Conservation (phyloP, 1,140 invertebrate genomes). For the Drosophila kikkawai region DNA sequence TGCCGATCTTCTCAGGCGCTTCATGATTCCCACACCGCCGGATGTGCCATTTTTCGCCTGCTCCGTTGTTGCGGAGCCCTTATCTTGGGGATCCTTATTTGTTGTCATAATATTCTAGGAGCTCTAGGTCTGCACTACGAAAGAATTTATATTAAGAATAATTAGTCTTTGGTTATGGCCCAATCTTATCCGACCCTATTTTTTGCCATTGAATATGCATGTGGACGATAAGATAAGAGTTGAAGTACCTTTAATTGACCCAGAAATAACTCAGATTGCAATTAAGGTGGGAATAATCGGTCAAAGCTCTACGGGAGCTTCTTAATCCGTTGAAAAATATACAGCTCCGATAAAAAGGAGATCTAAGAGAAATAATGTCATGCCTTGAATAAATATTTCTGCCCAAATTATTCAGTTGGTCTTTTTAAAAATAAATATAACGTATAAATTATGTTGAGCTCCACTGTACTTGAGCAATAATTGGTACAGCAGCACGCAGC, state of each 20-base stretch:
- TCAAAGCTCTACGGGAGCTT: background rate
- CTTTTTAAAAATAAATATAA: background rate
- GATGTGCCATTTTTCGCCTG: constrained; percentile 58
- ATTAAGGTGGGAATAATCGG: constrained; percentile 12
- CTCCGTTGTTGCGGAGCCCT: constrained; percentile 32
- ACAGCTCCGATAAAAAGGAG: constrained; percentile 10
- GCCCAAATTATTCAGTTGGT: too few relatives aligned
- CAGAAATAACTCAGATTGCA: constrained; percentile 33
- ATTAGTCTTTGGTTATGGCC: constrained; percentile 26
- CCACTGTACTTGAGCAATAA: constrained; percentile 1
- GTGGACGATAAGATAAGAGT: constrained; percentile 32
- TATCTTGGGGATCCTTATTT: constrained; percentile 68
- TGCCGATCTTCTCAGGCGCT: constrained; percentile 70
- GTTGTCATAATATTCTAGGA: constrained; percentile 52
- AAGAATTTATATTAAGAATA: constrained; percentile 10
- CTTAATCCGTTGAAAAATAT: constrained; percentile 6
- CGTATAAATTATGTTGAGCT: too few relatives aligned
- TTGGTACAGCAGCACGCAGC: constrained; percentile 4
- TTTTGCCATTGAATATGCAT: constrained; percentile 28
- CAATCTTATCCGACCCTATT: constrained; percentile 36
- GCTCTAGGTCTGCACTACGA: constrained; percentile 11
- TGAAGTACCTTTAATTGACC: constrained; percentile 18
- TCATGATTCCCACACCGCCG: constrained; percentile 64
- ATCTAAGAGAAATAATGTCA: background rate
- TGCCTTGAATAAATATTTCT: background rate